These are phyloP conservation scores for Agriotes lineatus DNA, from an alignment of 2,888 invertebrate species.

Conservation along the genomic window DNA sequence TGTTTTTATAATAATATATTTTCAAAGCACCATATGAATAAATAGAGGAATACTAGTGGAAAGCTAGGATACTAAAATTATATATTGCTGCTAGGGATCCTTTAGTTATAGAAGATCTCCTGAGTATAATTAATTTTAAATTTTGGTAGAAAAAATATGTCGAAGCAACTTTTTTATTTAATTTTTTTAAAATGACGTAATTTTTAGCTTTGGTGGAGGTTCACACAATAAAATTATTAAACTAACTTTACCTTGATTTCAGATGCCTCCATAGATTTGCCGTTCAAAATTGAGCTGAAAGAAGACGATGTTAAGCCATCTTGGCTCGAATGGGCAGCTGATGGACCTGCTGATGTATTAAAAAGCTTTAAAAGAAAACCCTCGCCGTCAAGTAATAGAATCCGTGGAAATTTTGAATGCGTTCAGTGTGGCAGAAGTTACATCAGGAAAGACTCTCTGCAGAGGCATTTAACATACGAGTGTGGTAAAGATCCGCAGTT, in stretches of 20 bases:
- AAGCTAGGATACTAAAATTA: too few species aligned
- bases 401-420: constrained; percentile 61
- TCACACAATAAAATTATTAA: background rate
- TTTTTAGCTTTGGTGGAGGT: constrained; percentile 30
- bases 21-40: too few species aligned
- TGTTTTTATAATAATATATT: too few species aligned
- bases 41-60: too few species aligned
- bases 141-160: too few species aligned
- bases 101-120: too few species aligned
- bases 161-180: too few species aligned
- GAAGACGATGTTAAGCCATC: constrained; percentile 49
- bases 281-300: constrained; percentile 59
- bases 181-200: too few species aligned
- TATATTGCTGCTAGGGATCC: too few species aligned
- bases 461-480: constrained; percentile 53
- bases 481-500: too few species aligned
- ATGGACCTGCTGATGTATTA: too few species aligned
- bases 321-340: constrained; percentile 47
- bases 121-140: too few species aligned
- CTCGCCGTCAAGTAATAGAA: constrained; percentile 64
- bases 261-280: constrained; percentile 49
- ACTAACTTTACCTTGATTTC: constrained; percentile 21
- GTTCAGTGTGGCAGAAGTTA: constrained; percentile 12
- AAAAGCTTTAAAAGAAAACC: constrained; percentile 57
- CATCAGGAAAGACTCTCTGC: constrained; percentile 42